Evolutionary conservation across 2,113 vertebrate species (phyloP).

Genomic region (Naja naja): DNA sequence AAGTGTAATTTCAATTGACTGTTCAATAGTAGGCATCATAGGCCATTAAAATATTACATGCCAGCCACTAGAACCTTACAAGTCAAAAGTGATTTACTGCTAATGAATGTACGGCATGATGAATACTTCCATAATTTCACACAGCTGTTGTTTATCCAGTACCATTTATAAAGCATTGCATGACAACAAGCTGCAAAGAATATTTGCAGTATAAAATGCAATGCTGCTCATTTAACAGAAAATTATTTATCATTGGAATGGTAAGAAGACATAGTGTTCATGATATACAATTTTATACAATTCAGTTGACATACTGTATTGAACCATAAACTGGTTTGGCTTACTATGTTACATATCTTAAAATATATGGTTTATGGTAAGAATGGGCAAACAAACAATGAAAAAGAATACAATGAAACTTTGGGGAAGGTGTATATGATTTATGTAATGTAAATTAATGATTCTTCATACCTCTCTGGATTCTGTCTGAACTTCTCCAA

Average conservation of each 20-base stretch:
- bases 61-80: conserved; percentile 36
- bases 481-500: not conserved
- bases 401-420: not conserved
- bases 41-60: conserved; percentile 44
- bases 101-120: conserved; percentile 57
- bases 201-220: conserved; percentile 66
- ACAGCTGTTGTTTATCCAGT: conserved; percentile 62
- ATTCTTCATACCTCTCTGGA: not conserved
- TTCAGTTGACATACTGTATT: not conserved
- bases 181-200: conserved; percentile 63
- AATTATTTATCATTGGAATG: conserved; percentile 66
- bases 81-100: conserved; percentile 60
- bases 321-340: not conserved
- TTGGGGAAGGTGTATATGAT: not conserved
- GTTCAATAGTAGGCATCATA: not conserved
- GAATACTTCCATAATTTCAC: conserved; percentile 60
- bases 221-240: conserved; percentile 58
- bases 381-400: not conserved
- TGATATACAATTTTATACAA: conserved; percentile 47
- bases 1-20: not conserved
- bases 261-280: conserved; percentile 58
- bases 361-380: not conserved
- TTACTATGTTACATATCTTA: not conserved
- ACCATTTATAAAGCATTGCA: conserved; percentile 67
- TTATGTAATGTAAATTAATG: not conserved